Evolutionary conservation across 2,888 invertebrate genomes (phyloP), one percentile per base, ranked within the genome.

Genomic region (Carterocephalus palaemon): DNA sequence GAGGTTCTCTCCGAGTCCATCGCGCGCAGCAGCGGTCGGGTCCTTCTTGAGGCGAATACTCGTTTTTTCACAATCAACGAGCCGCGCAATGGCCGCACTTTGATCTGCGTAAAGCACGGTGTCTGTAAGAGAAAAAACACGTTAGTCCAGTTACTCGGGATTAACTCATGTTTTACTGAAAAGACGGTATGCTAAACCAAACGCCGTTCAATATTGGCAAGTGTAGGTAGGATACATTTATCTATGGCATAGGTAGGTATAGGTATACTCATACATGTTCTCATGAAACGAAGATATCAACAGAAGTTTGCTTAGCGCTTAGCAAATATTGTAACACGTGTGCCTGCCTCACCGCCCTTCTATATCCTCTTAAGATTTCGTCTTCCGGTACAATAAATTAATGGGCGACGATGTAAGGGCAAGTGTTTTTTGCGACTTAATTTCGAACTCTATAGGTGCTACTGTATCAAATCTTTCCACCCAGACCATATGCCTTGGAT

Each of bases 241-340:
- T n/a, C n/a, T n/a, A n/a, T n/a, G n/a, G n/a, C n/a, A n/a, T n/a
- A n/a, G n/a, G n/a, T n/a, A n/a, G n/a, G n/a, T n/a, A n/a, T n/a
- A n/a, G n/a, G n/a, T n/a, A n/a, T n/a, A n/a, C n/a, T n/a, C 7
- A 16, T 10, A 33, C 6, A 10, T 31, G 15, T 51, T 51, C 41
- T 17, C 45, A 40, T 48, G 43, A 70, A 67, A 49, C 62, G 51
- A 57, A 51, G 54, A 59, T 78, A 80, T 73, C 75, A 66, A 70
- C 81, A 83, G 73, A 79, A 82, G 84, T 81, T 82, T 79, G 74
- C 67, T 69, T 62, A 69, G 67, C 70, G 72, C 74, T 77, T 70
- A 73, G 84, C 81, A 86, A 86, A 86, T 85, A 86, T 86, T 86
- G 78, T 84, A 84, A 84, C 86, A 85, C 86, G 85, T 86, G 86